Evolutionary conservation across 2,113 vertebrate species (phyloP).

Genomic region (Natator depressus): DNA sequence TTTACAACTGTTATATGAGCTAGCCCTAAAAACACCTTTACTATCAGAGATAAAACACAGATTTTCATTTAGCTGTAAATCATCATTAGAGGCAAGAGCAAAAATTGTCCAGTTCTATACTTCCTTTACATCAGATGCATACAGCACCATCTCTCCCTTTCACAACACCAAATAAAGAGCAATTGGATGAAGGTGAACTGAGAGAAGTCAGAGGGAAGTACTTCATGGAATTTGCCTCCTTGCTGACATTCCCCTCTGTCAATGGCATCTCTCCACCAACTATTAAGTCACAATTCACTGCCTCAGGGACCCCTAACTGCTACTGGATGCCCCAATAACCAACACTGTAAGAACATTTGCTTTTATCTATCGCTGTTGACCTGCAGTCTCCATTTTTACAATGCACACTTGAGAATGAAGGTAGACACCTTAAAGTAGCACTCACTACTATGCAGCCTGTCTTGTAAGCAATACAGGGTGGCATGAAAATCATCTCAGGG

Average conservation of each 20-base stretch:
- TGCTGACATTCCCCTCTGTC: background rate
- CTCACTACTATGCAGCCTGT: background rate
- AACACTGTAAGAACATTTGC: background rate
- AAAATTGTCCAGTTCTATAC: background rate
- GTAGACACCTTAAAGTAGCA: background rate
- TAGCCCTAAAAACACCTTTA: background rate
- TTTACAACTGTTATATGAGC: background rate
- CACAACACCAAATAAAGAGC: background rate
- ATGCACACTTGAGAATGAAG: background rate
- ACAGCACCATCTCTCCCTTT: background rate
- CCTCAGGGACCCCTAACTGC: background rate
- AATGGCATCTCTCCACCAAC: background rate
- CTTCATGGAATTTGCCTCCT: background rate
- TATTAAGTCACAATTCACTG: background rate
- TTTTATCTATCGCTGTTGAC: background rate
- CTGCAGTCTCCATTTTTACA: rapidly evolving
- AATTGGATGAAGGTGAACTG: background rate
- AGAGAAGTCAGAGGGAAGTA: background rate
- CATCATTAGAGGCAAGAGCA: background rate
- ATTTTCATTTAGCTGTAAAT: background rate
- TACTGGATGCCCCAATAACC: background rate
- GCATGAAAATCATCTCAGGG: too few relatives aligned
- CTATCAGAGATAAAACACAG: background rate
- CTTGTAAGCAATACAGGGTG: background rate
- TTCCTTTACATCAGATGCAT: background rate